Evolutionary conservation across 35 echinoderm and acorn worm genomes (phyloP).

Genomic region (Apostichopus japonicus): DNA sequence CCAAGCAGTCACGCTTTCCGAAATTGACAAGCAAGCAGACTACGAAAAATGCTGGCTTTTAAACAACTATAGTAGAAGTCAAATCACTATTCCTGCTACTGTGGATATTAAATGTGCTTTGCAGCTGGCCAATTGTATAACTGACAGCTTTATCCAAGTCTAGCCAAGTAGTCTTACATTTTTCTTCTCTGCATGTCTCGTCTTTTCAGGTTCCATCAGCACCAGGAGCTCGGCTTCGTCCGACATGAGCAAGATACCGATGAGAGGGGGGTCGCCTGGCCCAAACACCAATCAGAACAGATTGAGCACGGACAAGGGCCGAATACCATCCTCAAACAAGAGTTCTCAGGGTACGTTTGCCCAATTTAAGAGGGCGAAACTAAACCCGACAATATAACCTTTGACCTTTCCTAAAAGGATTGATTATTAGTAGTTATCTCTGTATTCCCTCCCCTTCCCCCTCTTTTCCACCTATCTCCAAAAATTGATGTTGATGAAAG

Average conservation of each 20-base stretch:
- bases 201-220: constrained; percentile 65
- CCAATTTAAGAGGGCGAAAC: neutral
- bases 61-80: too few relatives aligned
- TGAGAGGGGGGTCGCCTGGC: constrained; percentile 47
- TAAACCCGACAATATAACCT: neutral
- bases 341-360: constrained; percentile 25
- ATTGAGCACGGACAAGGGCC: constrained; percentile 54
- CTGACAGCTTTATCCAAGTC: too few relatives aligned
- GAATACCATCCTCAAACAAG: constrained; percentile 1
- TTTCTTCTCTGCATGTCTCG: neutral
- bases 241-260: constrained; percentile 75
- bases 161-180: too few relatives aligned
- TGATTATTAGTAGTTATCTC: neutral
- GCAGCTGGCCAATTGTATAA: too few relatives aligned
- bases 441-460: neutral
- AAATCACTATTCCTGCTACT: too few relatives aligned
- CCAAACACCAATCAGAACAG: constrained; percentile 60
- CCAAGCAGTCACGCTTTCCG: too few relatives aligned
- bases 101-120: too few relatives aligned
- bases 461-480: neutral
- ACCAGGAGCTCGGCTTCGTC: constrained; percentile 74
- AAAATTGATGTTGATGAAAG: too few relatives aligned
- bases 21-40: too few relatives aligned
- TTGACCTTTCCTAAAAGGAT: neutral
- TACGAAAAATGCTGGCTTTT: too few relatives aligned